Evolutionary conservation across 2,888 invertebrate species (phyloP), one percentile per base, ranked within the genome.

Genomic region (Prenolepis imparis): DNA sequence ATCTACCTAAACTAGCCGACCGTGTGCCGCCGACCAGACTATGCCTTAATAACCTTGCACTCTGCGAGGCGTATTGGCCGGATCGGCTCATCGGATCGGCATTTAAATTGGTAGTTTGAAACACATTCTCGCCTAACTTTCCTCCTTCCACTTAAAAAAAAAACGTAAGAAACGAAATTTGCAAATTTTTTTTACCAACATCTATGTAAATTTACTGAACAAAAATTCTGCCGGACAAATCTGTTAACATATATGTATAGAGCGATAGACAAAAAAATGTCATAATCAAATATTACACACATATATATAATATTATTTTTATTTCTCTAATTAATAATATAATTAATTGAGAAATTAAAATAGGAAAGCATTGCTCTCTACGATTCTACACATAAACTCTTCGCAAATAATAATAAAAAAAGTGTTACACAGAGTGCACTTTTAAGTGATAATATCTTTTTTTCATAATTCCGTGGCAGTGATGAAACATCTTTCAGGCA

Each of bases 1-100:
- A 82, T 87, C 86, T 86, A 83, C 82, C 83, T 74, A 82, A 83
- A 83, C 78, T 80, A 48, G 68, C 68, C 84, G 82, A 44, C 83
- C 48, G 70, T 68, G 85, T 84, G 77, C 85, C 84, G 78, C 59
- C 82, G 85, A 86, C 81, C 68, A 74, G 83, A 86, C 89, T 70
- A 72, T 83, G 86, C 52, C 81, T 89, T 87, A 89, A 87, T 89
- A 87, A 87, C 82, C 86, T 85, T 86, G 89, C 86, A 87, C 87
- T 84, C 80, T 73, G 78, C 67, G 85, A 61, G 72, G 61, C 57
- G 32, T 84, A 87, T 88, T 83, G 88, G 66, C 83, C 70, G 61
- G 77, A 81, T 87, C 88, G 61, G 77, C 82, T 87, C 88, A 84
- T 84, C 75, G 81, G 88, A 85, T 87, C 78, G 85, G 85, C 85